A percentile compares a stretch with the other conserved stretches of the same genome.
Conservation (phyloP, 1,140 invertebrate genomes). For the Leptinotarsa lineolata region DNA sequence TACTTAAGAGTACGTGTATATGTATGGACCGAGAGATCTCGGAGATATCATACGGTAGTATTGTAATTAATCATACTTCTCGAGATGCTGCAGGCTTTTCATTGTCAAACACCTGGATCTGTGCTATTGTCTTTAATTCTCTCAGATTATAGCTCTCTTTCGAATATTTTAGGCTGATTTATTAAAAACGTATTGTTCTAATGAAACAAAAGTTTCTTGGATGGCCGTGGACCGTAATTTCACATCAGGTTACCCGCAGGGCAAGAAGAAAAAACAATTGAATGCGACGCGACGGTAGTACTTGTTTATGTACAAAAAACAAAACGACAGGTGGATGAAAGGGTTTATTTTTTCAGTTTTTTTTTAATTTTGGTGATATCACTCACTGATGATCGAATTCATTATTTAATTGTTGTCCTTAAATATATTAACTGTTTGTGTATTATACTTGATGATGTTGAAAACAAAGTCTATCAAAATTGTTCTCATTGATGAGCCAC, state of each 20-base stretch:
- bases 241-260: neutral
- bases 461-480: too few relatives aligned
- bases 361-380: too few relatives aligned
- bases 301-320: neutral
- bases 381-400: too few relatives aligned
- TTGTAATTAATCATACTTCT: conserved; percentile 40
- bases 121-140: conserved; percentile 39
- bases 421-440: too few relatives aligned
- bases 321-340: too few relatives aligned
- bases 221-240: conserved; percentile 17
- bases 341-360: too few relatives aligned
- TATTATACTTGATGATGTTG: too few relatives aligned
- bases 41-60: conserved; percentile 36
- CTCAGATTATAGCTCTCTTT: conserved; percentile 40
- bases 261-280: neutral
- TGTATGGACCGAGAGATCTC: conserved; percentile 28
- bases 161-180: conserved; percentile 38
- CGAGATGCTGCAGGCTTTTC: conserved; percentile 22
- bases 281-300: neutral
- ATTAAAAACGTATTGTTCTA: conserved; percentile 26
- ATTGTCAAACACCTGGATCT: conserved; percentile 38
- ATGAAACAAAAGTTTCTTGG: conserved; percentile 13
- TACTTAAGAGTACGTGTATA: neutral
- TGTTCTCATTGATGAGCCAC: too few relatives aligned
- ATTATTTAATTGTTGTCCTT: too few relatives aligned